A percentile compares a stretch with the other conserved stretches of the same genome.
phyloP scores from a whole-genome alignment of 2,113 vertebrate species.

The Tragelaphus scriptus region DNA sequence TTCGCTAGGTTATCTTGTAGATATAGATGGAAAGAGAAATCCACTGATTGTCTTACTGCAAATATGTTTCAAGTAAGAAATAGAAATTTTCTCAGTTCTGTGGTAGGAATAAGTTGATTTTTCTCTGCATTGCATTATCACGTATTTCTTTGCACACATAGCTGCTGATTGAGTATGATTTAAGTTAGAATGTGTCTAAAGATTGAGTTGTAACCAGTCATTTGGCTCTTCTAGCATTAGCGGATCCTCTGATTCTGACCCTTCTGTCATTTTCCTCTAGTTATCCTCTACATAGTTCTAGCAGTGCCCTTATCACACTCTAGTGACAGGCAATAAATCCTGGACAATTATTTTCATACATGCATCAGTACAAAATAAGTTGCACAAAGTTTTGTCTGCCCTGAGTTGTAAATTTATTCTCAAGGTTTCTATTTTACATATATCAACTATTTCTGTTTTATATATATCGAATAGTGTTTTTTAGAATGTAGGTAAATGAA shows the following conservation, averaged over 20 bases:
- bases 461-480: background rate
- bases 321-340: background rate
- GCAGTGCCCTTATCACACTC: background rate
- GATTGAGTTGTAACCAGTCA: background rate
- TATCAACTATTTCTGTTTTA: background rate
- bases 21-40: background rate
- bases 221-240: background rate
- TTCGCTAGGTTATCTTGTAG: background rate
- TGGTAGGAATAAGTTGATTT: background rate
- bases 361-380: background rate
- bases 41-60: background rate
- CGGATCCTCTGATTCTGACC: background rate
- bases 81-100: slow-evolving; percentile 4
- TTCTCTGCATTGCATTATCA: background rate
- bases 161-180: background rate
- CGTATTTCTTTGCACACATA: background rate
- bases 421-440: background rate
- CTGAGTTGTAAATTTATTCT: background rate
- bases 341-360: background rate
- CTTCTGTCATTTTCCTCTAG: background rate
- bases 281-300: background rate
- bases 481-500: background rate
- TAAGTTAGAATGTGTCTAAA: background rate
- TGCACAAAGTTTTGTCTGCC: background rate
- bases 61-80: background rate